Evolutionary conservation across 2,888 invertebrate genomes (phyloP).

Genomic region (Lutraria lutraria): DNA sequence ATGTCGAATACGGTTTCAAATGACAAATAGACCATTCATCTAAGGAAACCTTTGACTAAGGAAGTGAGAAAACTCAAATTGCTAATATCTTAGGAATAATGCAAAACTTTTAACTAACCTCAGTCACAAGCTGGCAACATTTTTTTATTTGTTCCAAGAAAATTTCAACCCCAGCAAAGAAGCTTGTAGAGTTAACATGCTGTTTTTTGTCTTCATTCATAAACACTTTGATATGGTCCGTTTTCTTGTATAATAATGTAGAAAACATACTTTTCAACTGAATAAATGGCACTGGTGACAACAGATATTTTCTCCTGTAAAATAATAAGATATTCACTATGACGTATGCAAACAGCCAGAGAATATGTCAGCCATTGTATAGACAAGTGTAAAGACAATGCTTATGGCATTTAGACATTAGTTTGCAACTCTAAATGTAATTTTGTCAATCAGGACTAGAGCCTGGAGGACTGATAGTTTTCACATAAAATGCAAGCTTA

Average conservation of each 20-base stretch:
- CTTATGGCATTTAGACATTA: too few species aligned
- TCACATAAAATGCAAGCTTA: too few species aligned
- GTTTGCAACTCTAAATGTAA: too few species aligned
- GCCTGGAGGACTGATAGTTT: too few species aligned
- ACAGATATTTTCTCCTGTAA: slow-evolving; percentile 69
- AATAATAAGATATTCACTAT: background rate
- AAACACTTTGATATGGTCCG: slow-evolving; percentile 25
- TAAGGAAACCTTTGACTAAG: too few species aligned
- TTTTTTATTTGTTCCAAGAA: slow-evolving; percentile 29
- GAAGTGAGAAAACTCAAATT: too few species aligned
- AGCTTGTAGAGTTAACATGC: background rate
- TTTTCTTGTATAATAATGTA: slow-evolving; percentile 11
- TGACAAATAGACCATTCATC: too few species aligned
- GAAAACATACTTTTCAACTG: slow-evolving; percentile 57
- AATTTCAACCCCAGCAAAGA: slow-evolving; percentile 16
- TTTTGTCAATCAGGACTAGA: too few species aligned
- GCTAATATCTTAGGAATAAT: background rate
- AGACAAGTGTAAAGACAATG: too few species aligned
- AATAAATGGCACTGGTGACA: slow-evolving; percentile 70
- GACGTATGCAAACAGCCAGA: too few species aligned
- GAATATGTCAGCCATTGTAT: too few species aligned
- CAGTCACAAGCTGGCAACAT: slow-evolving; percentile 12
- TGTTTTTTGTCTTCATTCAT: background rate
- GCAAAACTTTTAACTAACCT: background rate
- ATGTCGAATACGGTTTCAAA: too few species aligned